A percentile compares a stretch with the other conserved stretches of the same genome.
Evolutionary conservation across 2,888 invertebrate species (phyloP).

Genomic region (Fragum fragum): DNA sequence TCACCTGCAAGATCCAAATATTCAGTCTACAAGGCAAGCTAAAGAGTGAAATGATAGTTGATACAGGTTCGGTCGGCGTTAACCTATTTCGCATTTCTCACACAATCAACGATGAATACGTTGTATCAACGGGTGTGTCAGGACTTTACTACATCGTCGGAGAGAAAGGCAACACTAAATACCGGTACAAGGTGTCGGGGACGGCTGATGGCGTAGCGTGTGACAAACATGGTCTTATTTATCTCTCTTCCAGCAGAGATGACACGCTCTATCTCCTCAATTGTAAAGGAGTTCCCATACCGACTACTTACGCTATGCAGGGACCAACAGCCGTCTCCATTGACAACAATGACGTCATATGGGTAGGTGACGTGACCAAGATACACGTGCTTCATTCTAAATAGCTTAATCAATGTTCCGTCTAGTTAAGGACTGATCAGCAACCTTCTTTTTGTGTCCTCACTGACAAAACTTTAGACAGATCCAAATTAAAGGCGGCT

Average conservation of each 20-base stretch:
- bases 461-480: too few relatives aligned
- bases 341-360: constrained; percentile 54
- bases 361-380: constrained; percentile 66
- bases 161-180: constrained; percentile 49
- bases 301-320: constrained; percentile 64
- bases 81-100: constrained; percentile 58
- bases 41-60: constrained; percentile 40
- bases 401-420: neutral
- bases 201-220: constrained; percentile 63
- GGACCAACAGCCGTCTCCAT: constrained; percentile 61
- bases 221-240: constrained; percentile 63
- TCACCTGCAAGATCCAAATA: constrained; percentile 43
- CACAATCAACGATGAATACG: constrained; percentile 58
- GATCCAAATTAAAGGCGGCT: too few relatives aligned
- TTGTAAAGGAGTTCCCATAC: constrained; percentile 57
- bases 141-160: constrained; percentile 54
- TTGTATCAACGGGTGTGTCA: constrained; percentile 59
- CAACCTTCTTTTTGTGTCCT: too few relatives aligned
- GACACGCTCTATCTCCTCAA: constrained; percentile 58
- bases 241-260: constrained; percentile 57
- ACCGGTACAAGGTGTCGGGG: constrained; percentile 52
- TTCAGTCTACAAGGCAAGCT: constrained; percentile 48
- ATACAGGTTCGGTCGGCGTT: constrained; percentile 50
- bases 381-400: constrained; percentile 48
- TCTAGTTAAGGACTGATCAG: too few relatives aligned